phyloP scores from a whole-genome alignment of 2,888 invertebrate species.

The Koerneria pararmatus region DNA sequence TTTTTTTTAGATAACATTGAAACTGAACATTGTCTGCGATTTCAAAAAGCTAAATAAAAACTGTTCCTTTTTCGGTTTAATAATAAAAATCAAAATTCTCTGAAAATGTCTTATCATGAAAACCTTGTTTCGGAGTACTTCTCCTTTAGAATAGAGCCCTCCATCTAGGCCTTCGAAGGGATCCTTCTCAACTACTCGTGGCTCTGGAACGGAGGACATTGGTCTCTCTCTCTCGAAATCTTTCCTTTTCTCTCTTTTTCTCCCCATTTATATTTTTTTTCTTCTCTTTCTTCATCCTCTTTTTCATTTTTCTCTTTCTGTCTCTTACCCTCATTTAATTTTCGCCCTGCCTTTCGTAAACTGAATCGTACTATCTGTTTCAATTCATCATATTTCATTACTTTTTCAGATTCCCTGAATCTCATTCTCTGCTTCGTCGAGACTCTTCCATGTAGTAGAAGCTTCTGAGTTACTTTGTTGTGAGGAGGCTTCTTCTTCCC shows the following conservation, averaged over 20 bases:
- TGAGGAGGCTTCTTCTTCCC: neutral
- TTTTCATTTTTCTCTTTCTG: no score
- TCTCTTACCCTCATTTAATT: no score
- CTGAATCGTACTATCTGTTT: neutral
- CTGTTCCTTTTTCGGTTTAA: no score
- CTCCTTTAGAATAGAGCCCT: conserved; percentile 45
- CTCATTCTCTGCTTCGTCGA: neutral
- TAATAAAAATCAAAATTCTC: no score
- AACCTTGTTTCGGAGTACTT: conserved; percentile 39
- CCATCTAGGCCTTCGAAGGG: conserved; percentile 44
- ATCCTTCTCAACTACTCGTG: conserved; percentile 27
- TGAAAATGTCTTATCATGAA: no score
- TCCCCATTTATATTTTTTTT: neutral
- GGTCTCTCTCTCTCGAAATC: no score
- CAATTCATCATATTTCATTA: neutral
- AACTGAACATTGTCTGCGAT: no score
- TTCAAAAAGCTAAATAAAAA: no score
- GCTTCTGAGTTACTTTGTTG: neutral
- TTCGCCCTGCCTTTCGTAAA: no score
- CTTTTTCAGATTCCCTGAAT: neutral
- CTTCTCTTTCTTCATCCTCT: no score
- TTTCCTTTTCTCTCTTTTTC: neutral
- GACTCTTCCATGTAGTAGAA: neutral
- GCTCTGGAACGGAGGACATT: no score
- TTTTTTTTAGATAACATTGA: no score